Conservation (phyloP, 2,113 vertebrate genomes). For the Cottus gobio region DNA sequence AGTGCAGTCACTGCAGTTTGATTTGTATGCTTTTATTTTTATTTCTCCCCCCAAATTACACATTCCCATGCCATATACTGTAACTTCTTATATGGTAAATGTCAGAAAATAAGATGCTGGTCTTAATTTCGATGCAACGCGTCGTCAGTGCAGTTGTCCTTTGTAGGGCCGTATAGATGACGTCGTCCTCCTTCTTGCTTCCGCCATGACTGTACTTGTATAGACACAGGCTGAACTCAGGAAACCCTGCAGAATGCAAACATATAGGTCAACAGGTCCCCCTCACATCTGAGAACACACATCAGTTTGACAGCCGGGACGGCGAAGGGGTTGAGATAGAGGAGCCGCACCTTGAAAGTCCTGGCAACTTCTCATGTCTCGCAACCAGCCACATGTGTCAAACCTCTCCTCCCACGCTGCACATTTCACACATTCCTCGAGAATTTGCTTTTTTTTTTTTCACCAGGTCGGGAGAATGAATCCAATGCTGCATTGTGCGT, state of each 20-base stretch:
- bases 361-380: constrained; percentile 68
- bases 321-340: constrained; percentile 54
- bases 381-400: constrained; percentile 74
- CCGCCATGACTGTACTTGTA: constrained; percentile 14
- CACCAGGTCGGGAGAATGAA: constrained; percentile 62
- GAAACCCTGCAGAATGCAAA: constrained; percentile 46
- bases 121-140: neutral
- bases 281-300: constrained; percentile 46
- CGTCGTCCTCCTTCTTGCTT: neutral
- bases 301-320: constrained; percentile 57
- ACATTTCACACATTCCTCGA: constrained; percentile 80
- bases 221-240: constrained; percentile 18
- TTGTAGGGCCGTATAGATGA: neutral
- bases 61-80: neutral
- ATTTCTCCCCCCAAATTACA: neutral
- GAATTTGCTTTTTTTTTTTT: constrained; percentile 73
- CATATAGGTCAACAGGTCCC: constrained; percentile 15
- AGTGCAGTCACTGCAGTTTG: neutral
- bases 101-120: neutral
- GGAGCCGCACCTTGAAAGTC: constrained; percentile 75
- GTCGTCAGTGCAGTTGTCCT: neutral
- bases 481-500: constrained; percentile 47
- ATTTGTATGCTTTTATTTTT: neutral
- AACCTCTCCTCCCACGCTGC: constrained; percentile 75
- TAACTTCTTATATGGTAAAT: neutral